Evolutionary conservation across 2,113 vertebrate genomes (phyloP).

Genomic region (Aphyosemion australe): DNA sequence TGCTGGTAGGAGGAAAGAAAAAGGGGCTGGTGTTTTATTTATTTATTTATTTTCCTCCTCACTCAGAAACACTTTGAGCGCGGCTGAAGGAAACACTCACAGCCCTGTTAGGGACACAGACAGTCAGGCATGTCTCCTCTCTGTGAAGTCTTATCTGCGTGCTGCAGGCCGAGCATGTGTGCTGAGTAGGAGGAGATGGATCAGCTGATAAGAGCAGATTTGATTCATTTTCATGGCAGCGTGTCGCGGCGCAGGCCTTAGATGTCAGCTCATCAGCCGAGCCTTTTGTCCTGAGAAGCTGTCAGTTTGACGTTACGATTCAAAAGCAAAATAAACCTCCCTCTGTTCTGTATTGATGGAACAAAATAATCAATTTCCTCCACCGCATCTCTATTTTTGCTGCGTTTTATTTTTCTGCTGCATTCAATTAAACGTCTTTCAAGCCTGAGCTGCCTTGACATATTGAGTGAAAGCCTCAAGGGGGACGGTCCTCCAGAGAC

Average conservation of each 20-base stretch:
- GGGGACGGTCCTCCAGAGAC: constrained; percentile 19
- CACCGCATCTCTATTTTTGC: neutral
- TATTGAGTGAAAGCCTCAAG: constrained; percentile 20
- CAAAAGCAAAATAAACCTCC: constrained; percentile 4
- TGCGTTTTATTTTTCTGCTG: constrained; percentile 13
- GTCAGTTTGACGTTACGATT: constrained; percentile 3
- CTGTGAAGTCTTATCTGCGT: constrained; percentile 41
- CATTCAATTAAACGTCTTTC: constrained; percentile 24
- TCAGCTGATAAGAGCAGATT: constrained; percentile 54
- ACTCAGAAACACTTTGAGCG: constrained; percentile 30
- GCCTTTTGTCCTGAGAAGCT: constrained; percentile 19
- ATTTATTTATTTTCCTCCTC: neutral
- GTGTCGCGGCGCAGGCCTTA: constrained; percentile 16
- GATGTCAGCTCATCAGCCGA: constrained; percentile 27
- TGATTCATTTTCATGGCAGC: constrained; percentile 57
- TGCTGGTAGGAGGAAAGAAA: constrained; percentile 27
- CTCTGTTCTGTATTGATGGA: neutral
- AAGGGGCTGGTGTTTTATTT: neutral
- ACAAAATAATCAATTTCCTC: constrained; percentile 5
- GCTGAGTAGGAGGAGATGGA: constrained; percentile 61
- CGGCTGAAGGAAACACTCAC: constrained; percentile 4
- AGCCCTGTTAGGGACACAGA: constrained; percentile 25
- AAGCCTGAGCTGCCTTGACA: constrained; percentile 17
- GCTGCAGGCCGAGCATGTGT: constrained; percentile 34
- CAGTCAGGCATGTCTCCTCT: constrained; percentile 17